Evolutionary conservation across 2,797 vertebrate species (phyloP).

Genomic region (Anguilla obscura): DNA sequence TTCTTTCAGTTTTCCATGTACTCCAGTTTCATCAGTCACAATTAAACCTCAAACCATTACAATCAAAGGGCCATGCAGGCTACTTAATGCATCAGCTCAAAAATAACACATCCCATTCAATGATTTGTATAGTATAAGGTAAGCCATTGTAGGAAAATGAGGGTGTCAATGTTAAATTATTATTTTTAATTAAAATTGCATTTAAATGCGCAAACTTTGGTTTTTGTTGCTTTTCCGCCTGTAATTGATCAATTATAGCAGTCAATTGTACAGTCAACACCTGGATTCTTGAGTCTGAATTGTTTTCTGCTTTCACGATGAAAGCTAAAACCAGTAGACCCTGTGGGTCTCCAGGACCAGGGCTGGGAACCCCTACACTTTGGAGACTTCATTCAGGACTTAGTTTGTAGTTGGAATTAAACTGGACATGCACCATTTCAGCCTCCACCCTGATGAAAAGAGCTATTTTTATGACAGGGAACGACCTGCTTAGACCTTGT

Average conservation of each 20-base stretch:
- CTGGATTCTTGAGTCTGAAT: background rate
- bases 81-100: background rate
- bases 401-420: conserved; percentile 44
- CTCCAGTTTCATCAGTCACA: background rate
- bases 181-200: background rate
- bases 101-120: background rate
- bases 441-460: conserved; percentile 64
- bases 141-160: background rate
- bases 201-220: background rate
- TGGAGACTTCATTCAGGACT: background rate
- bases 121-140: background rate
- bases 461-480: conserved; percentile 53
- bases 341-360: background rate
- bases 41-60: background rate
- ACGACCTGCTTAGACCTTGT: conserved; percentile 61
- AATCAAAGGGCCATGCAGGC: background rate
- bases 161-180: background rate
- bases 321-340: background rate
- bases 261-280: background rate
- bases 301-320: background rate
- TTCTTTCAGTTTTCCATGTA: background rate
- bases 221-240: background rate
- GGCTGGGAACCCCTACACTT: background rate
- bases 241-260: background rate
- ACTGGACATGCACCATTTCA: conserved; percentile 58